phyloP scores from a whole-genome alignment of 37 sponge, comb jelly and placozoan genomes.

The Ianthella basta region DNA sequence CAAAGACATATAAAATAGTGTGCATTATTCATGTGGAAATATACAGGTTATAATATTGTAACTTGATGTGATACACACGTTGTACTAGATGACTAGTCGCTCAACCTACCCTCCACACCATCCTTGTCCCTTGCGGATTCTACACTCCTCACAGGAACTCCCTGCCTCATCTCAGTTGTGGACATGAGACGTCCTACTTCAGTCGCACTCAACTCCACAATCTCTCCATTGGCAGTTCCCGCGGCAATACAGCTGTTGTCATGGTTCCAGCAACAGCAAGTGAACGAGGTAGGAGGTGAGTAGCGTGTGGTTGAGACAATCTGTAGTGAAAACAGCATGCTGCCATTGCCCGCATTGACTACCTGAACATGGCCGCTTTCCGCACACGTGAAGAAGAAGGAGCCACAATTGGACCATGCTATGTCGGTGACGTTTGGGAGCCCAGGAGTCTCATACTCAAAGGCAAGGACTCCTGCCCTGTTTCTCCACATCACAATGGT shows the following conservation, averaged over 20 bases:
- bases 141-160: constrained; percentile 21
- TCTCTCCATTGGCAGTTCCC: constrained; percentile 55
- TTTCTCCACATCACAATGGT: constrained; percentile 54
- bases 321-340: constrained; percentile 32
- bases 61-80: too few species aligned
- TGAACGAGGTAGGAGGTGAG: constrained; percentile 15
- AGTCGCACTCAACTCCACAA: constrained; percentile 28
- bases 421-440: constrained; percentile 38
- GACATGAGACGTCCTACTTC: constrained; percentile 38
- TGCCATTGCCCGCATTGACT: constrained; percentile 15
- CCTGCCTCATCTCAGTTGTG: constrained; percentile 18
- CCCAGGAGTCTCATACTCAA: constrained; percentile 11
- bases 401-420: constrained; percentile 53
- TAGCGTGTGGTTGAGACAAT: constrained; percentile 18
- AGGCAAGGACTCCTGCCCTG: constrained; percentile 43
- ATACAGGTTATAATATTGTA: too few species aligned
- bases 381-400: constrained; percentile 30
- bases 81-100: too few species aligned
- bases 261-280: constrained; percentile 45
- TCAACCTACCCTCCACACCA: too few species aligned
- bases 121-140: background rate
- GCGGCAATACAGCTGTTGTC: constrained; percentile 25
- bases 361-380: constrained; percentile 39
- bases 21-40: too few species aligned
- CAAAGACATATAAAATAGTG: too few species aligned